Evolutionary conservation across 2,797 vertebrate species (phyloP).

Genomic region (Notolepis coatsorum): DNA sequence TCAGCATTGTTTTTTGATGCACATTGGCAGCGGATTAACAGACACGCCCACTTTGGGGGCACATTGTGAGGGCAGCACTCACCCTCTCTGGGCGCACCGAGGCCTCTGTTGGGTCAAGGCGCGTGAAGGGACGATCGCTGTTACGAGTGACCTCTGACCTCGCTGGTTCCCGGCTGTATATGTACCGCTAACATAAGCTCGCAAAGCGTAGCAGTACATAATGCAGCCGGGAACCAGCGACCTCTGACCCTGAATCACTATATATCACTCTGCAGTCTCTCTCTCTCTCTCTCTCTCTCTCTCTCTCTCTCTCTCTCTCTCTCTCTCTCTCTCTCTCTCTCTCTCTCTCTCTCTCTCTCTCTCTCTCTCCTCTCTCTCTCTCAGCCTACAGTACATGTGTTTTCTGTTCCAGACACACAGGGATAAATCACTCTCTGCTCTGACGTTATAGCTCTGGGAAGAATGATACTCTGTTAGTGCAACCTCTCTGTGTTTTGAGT

Average conservation of each 20-base stretch:
- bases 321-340: not conserved
- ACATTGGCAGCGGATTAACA: too few relatives aligned
- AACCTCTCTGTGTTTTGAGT: slow-evolving; percentile 36
- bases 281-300: not conserved
- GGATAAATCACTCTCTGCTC: slow-evolving; percentile 48
- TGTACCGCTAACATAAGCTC: too few relatives aligned
- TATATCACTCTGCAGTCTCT: too few relatives aligned
- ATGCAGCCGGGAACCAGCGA: too few relatives aligned
- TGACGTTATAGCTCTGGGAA: slow-evolving; percentile 17
- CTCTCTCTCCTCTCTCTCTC: not conserved
- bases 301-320: not conserved
- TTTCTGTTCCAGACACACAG: slow-evolving; percentile 38
- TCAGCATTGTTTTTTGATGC: too few relatives aligned
- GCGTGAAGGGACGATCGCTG: slow-evolving; percentile 36
- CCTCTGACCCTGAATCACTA: too few relatives aligned
- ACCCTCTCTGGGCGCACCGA: too few relatives aligned
- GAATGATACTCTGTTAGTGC: slow-evolving; percentile 16
- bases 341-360: too few relatives aligned
- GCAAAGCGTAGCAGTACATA: too few relatives aligned
- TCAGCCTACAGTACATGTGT: slow-evolving; percentile 31
- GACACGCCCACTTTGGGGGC: too few relatives aligned
- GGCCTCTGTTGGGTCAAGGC: slow-evolving; percentile 20
- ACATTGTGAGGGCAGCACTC: too few relatives aligned
- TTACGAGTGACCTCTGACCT: slow-evolving; percentile 35
- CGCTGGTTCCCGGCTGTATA: too few relatives aligned